Base-by-base conservation (phyloP, 2,888 invertebrate genomes). In the Drosophila neonasuta region DNA sequence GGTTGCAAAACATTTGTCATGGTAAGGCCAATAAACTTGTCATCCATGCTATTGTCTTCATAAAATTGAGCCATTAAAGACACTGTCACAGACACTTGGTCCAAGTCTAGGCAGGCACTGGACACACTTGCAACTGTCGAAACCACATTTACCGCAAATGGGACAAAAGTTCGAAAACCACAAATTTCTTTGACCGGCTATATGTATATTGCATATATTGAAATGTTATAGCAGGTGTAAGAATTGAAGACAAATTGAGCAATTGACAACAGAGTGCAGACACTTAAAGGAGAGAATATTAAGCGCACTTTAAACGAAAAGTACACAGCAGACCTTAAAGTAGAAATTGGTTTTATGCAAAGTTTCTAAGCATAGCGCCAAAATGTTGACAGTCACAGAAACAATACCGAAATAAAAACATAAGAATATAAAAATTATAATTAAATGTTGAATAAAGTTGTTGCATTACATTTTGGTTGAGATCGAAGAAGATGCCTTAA, bases 141-240 rank as follows among this genome's bases (percentile, higher is more conserved):
- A 77, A 65, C 75, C 78, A 58, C 78, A 74, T 50, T 62, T 42
- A 70, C 78, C 75, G 44, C 78, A 76, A 74, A 76, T 74, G 57
- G 45, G 54, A 62, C 56, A 68, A 62, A 67, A 64, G 46, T 70
- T 77, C 36, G 36, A 57, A 45, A 66, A 61, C 69, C 77, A 52
- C 66, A 77, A 77, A 60, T 71, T 63, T 75, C 66, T 71, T 56
- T 59, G 45, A 32, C 15, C 46, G 34, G 48, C 32, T 10, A 61
- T 44, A 50, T 46, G 58, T 32, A 58, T 74, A 57, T 57, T 74
- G 44, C 36, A 61, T n/a, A 60, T 74, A 58, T 55, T 45, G 48
- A 32, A 70, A 52, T 55, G 44, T 30, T 56, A 49, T 29, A 52
- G 58, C 41, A 51, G 51, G 41, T 58, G 55, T 13, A 24, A 24